These are phyloP conservation scores for Shinisaurus crocodilurus DNA, from an alignment of 2,113 vertebrate genomes.

Conservation along the genomic window DNA sequence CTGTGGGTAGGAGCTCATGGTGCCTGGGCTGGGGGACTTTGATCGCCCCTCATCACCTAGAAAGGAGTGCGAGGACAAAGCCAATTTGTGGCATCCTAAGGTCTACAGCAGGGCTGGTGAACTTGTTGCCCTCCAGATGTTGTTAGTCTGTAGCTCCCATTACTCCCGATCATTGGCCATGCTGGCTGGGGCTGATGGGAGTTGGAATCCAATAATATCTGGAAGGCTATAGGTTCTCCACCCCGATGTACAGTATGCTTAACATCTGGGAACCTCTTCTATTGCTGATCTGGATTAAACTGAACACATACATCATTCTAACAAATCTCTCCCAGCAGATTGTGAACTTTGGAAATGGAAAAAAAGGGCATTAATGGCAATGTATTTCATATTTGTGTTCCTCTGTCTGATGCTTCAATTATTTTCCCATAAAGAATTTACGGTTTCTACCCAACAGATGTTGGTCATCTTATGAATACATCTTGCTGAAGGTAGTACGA, in stretches of 20 bases:
- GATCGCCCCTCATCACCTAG: no score
- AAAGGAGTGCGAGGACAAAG: no score
- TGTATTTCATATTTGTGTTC: constrained; percentile 71
- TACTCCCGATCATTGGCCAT: no score
- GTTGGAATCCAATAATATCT: background rate
- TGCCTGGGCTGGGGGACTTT: no score
- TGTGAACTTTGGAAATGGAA: constrained; percentile 68
- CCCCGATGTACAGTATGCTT: constrained; percentile 37
- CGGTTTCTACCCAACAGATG: constrained; percentile 53
- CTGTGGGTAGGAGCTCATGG: no score
- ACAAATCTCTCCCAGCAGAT: constrained; percentile 72
- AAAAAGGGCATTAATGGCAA: constrained; percentile 70
- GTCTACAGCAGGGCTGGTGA: no score
- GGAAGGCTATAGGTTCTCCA: background rate
- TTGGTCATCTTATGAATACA: constrained; percentile 64
- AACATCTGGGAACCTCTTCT: constrained; percentile 65
- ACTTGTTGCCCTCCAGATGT: no score
- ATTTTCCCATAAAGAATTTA: constrained; percentile 75
- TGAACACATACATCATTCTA: constrained; percentile 79
- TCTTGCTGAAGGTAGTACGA: constrained; percentile 30
- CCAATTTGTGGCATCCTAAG: no score
- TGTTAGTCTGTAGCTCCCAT: no score
- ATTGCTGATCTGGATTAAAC: constrained; percentile 74
- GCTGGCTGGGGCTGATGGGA: no score
- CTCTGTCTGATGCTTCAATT: constrained; percentile 67